Percentiles rank a stretch among this genome's conserved stretches.
Conservation (phyloP, 2,113 vertebrate species). For the Calonectris borealis region DNA sequence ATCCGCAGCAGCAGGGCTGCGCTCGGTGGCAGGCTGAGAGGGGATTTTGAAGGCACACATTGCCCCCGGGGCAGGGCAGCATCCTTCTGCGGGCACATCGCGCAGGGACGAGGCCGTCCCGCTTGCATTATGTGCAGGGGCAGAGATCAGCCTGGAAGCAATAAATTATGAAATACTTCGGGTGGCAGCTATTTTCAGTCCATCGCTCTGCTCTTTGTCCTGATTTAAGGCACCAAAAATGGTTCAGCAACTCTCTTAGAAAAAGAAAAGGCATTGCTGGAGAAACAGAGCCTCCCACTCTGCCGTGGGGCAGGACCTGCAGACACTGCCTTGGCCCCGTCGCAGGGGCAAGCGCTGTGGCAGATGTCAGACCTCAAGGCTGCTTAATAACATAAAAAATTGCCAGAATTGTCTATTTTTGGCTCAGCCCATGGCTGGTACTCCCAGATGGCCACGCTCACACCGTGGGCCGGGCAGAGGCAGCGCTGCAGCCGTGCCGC, state of each 20-base stretch:
- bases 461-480: not conserved
- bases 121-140: not conserved
- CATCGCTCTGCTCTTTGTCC: constrained; percentile 17
- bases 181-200: constrained; percentile 25
- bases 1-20: not conserved
- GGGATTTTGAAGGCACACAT: not conserved
- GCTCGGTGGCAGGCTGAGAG: too few relatives aligned
- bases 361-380: not conserved
- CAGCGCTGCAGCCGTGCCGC: not conserved
- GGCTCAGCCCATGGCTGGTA: not conserved
- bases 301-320: rapidly evolving
- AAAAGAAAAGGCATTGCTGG: not conserved
- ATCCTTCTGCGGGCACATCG: not conserved
- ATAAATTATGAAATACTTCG: not conserved
- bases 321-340: not conserved
- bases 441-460: not conserved
- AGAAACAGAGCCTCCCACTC: not conserved
- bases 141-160: not conserved
- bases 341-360: rapidly evolving
- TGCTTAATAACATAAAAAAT: not conserved
- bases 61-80: not conserved
- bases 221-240: not conserved
- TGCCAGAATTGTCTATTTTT: not conserved
- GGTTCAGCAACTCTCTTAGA: not conserved
- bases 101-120: rapidly evolving